phyloP scores from a whole-genome alignment of 1,140 invertebrate species.

The Berghia stephanieae region DNA sequence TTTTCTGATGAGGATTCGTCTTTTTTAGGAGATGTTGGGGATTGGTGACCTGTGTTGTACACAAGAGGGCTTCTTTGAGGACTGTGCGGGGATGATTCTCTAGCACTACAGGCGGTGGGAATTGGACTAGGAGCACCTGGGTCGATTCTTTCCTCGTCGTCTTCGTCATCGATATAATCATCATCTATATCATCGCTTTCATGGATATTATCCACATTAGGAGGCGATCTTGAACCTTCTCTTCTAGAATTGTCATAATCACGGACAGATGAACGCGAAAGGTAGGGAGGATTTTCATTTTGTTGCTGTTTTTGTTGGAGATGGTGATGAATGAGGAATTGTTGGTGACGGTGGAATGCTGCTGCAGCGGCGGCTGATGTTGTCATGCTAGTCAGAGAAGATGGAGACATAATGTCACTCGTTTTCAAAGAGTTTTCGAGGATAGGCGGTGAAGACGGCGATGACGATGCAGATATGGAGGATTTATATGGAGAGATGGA shows the following conservation, averaged over 20 bases:
- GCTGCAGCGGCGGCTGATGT: background rate
- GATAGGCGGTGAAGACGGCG: background rate
- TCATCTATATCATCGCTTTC: background rate
- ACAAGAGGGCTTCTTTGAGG: background rate
- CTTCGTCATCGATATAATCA: background rate
- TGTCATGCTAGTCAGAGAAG: background rate
- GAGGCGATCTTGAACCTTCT: no score
- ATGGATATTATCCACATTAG: background rate
- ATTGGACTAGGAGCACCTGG: background rate
- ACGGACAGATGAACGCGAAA: no score
- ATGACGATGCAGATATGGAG: background rate
- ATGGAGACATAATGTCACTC: no score
- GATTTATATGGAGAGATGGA: background rate
- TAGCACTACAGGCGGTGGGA: background rate
- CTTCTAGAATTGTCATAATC: no score
- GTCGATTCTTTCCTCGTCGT: background rate
- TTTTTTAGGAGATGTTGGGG: background rate
- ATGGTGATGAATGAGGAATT: background rate
- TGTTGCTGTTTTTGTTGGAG: background rate
- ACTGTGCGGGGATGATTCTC: background rate
- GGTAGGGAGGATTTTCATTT: background rate
- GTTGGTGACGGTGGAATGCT: conserved; percentile 4
- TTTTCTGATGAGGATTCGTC: conserved; percentile 19
- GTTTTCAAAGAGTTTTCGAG: no score
- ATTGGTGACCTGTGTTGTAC: background rate